Evolutionary conservation across 2,888 invertebrate species (phyloP).

Genomic region (Liodrosophila aerea): DNA sequence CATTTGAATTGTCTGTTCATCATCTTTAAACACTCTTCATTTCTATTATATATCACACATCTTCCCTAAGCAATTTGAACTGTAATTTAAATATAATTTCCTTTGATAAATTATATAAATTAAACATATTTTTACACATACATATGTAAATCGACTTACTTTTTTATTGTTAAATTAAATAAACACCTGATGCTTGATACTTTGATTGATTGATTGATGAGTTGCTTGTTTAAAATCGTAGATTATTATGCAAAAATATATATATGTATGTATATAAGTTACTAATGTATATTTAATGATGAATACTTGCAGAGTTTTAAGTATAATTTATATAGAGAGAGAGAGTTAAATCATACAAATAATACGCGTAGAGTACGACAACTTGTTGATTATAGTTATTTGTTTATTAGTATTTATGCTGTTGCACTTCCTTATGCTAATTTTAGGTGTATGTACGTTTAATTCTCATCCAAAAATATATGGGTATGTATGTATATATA

Average conservation of each 20-base stretch:
- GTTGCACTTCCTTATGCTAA: not conserved
- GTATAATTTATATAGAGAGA: too few relatives aligned
- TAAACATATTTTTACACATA: too few relatives aligned
- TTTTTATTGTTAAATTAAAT: constrained; percentile 22
- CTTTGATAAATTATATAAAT: too few relatives aligned
- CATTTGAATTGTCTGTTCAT: too few relatives aligned
- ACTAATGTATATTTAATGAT: constrained; percentile 21
- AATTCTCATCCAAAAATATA: constrained; percentile 63
- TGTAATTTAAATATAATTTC: too few relatives aligned
- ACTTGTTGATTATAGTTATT: constrained; percentile 13
- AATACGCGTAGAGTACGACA: not conserved
- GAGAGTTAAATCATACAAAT: too few relatives aligned
- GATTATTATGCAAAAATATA: constrained; percentile 46
- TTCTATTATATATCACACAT: too few relatives aligned
- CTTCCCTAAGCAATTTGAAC: too few relatives aligned
- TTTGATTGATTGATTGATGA: constrained; percentile 57
- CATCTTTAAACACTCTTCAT: too few relatives aligned
- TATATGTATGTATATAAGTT: constrained; percentile 14
- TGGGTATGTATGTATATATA: constrained; percentile 40
- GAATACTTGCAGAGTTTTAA: constrained; percentile 30
- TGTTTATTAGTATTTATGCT: constrained; percentile 15
- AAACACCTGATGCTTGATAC: constrained; percentile 52
- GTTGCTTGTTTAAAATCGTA: constrained; percentile 57
- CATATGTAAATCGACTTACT: too few relatives aligned
- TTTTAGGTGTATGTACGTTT: constrained; percentile 33